These are phyloP conservation scores for Ambastaia sidthimunki DNA, from an alignment of 2,797 vertebrate genomes.

Conservation along the genomic window DNA sequence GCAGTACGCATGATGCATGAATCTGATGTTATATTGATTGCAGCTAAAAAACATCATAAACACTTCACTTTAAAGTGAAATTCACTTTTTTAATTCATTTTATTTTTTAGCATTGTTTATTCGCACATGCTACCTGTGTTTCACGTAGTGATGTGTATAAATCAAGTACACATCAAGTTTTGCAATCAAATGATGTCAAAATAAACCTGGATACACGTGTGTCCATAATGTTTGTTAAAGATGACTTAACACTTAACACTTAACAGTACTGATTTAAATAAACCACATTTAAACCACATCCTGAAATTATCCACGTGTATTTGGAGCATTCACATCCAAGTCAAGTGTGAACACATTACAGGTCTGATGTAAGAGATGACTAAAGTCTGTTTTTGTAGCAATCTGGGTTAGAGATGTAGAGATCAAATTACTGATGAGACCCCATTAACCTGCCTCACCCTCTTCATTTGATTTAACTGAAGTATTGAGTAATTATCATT, in stretches of 20 bases:
- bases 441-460: constrained; percentile 48
- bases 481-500: constrained; percentile 50
- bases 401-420: constrained; percentile 36
- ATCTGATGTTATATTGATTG: background rate
- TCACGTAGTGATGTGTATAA: no score
- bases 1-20: background rate
- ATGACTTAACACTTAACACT: background rate
- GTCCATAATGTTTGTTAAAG: background rate
- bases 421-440: constrained; percentile 50
- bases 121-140: no score
- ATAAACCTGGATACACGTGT: no score
- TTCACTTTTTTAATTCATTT: no score
- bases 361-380: constrained; percentile 22
- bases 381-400: constrained; percentile 34
- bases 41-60: no score
- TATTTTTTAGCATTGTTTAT: no score
- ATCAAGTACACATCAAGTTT: no score
- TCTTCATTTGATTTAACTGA: constrained; percentile 37
- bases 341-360: background rate
- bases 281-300: no score
- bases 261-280: background rate
- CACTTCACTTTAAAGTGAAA: no score
- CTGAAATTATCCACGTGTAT: background rate
- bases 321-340: background rate
- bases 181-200: no score